Conservation (phyloP, 2,888 invertebrate genomes). For the Idaea biselata region DNA sequence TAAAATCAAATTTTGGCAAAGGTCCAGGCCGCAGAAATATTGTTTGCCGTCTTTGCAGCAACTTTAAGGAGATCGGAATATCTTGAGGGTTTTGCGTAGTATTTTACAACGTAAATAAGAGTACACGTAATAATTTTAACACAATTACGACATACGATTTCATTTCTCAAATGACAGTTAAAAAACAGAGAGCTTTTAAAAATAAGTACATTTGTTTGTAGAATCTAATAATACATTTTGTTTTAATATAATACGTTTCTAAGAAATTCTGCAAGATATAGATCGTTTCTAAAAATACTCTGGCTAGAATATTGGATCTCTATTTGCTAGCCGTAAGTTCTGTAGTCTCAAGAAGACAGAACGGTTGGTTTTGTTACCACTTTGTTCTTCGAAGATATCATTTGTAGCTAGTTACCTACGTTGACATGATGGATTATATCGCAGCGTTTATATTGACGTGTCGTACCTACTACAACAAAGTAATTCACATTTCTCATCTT, state of each 20-base stretch:
- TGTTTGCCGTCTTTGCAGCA: slow-evolving; percentile 67
- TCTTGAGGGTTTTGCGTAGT: slow-evolving; percentile 41
- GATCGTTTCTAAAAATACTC: slow-evolving; percentile 32
- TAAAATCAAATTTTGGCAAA: slow-evolving; percentile 75
- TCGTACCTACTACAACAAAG: slow-evolving; percentile 15
- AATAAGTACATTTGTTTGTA: slow-evolving; percentile 26
- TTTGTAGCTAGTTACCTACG: slow-evolving; percentile 38
- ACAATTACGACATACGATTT: neutral
- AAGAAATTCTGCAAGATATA: slow-evolving; percentile 21
- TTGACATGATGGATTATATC: slow-evolving; percentile 56
- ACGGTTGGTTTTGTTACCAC: slow-evolving; percentile 16
- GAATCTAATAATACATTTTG: slow-evolving; percentile 26
- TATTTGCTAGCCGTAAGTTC: neutral
- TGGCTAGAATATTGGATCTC: slow-evolving; percentile 6
- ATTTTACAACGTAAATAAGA: neutral
- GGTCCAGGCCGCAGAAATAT: slow-evolving; percentile 68
- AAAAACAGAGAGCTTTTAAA: slow-evolving; percentile 13
- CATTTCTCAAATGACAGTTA: slow-evolving; percentile 10
- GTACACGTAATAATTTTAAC: neutral
- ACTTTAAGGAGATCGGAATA: slow-evolving; percentile 51
- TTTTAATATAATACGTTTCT: slow-evolving; percentile 25
- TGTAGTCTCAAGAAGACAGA: neutral
- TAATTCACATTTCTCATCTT: neutral
- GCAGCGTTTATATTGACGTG: slow-evolving; percentile 47
- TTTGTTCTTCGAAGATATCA: slow-evolving; percentile 53